A percentile compares a stretch with the other conserved stretches of the same genome.
Conservation (phyloP, 37 sponge, comb jelly and placozoan genomes). For the Oopsacas minuta region DNA sequence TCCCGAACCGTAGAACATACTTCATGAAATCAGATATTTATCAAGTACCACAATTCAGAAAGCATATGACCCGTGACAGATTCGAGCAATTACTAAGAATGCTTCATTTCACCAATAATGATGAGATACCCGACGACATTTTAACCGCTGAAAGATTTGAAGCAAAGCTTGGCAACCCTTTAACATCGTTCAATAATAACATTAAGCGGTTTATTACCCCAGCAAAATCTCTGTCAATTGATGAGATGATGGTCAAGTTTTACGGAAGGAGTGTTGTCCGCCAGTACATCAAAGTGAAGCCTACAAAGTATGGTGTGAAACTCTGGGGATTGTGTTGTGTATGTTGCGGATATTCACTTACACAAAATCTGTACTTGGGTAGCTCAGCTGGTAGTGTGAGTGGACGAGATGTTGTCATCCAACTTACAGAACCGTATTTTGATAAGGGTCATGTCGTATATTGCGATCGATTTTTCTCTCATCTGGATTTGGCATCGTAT, state of each 20-base stretch:
- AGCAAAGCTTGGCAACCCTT: not conserved
- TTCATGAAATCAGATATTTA: not conserved
- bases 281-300: not conserved
- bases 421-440: too few species aligned
- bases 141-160: not conserved
- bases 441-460: not conserved
- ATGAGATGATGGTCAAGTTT: not conserved
- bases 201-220: not conserved
- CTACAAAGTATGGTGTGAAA: not conserved
- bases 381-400: not conserved
- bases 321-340: not conserved
- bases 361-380: not conserved
- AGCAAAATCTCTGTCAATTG: not conserved
- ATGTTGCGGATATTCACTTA: not conserved
- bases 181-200: not conserved
- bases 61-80: not conserved
- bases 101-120: not conserved
- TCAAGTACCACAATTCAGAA: not conserved
- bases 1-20: not conserved
- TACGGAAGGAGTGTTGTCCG: not conserved
- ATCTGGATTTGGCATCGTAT: not conserved
- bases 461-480: not conserved
- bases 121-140: not conserved
- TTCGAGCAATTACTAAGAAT: not conserved
- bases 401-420: not conserved